phyloP scores from a whole-genome alignment of 2,113 vertebrate species.

The Oreochromis niloticus region DNA sequence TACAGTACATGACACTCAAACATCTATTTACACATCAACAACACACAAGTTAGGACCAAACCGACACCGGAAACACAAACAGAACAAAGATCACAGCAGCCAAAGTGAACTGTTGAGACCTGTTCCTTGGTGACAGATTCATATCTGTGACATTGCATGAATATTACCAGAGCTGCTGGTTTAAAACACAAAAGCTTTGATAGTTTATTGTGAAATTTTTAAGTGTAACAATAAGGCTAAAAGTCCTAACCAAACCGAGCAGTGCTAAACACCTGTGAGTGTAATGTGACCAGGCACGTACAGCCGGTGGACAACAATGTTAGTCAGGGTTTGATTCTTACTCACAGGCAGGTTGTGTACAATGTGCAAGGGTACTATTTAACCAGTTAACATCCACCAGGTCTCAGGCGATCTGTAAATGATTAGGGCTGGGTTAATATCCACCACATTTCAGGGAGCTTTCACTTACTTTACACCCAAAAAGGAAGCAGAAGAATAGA shows the following conservation, averaged over 20 bases:
- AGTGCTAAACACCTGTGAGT: not conserved
- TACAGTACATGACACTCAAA: not conserved
- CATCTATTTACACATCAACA: not conserved
- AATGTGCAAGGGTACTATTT: not conserved
- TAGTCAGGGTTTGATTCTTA: not conserved
- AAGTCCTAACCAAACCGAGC: not conserved
- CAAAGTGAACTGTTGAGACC: not conserved
- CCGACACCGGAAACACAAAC: accelerated
- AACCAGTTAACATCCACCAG: not conserved
- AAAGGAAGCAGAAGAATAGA: not conserved
- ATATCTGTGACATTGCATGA: not conserved
- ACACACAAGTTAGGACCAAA: not conserved
- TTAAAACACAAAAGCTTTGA: not conserved
- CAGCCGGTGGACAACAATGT: not conserved
- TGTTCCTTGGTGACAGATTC: not conserved
- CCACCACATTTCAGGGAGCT: not conserved
- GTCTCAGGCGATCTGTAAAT: not conserved
- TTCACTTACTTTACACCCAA: not conserved
- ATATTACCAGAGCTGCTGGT: not conserved
- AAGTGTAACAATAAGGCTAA: not conserved
- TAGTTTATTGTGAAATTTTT: not conserved
- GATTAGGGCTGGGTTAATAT: not conserved
- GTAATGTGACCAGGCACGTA: not conserved
- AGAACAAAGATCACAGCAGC: not conserved
- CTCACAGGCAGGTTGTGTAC: not conserved